Base-by-base conservation (phyloP, 2,888 invertebrate species). In the Drosophila colorata region DNA sequence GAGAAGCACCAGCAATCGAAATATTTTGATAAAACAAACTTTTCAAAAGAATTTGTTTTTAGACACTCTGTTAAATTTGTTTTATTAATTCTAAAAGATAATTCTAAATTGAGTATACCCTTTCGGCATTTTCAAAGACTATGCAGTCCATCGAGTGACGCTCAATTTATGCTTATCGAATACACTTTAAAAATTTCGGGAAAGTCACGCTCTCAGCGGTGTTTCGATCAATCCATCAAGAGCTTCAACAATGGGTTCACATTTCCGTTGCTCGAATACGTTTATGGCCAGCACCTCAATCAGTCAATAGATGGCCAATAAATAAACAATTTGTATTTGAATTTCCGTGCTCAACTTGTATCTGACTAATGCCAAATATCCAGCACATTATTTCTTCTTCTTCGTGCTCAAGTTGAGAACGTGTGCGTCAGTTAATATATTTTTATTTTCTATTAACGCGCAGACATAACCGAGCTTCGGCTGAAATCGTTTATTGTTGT, bases 371-470 rank as follows among this genome's bases (percentile, higher is more conserved):
- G 52, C 48, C 74, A 53, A 74, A 66, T 66, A 47, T 47, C 23
- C 40, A 58, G 25, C 43, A 37, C 37, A 61, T 38, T 61, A 57
- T 47, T 14, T 56, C n/a, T 48, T 41, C 46, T 51, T 56, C 23
- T 46, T 57, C 23, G 28, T 55, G 25, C 31, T 41, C 28, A 18
- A 35, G 14, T 55, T 16, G 33, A 44, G 74, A 41, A 67, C 37
- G 31, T 58, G 58, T 57, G 65, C 65, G 60, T 70, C 64, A 68
- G 49, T 47, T 56, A 69, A 61, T 69, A 61, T 82, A 80, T 88
- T 88, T 67, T 60, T 68, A 74, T 76, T 83, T 84, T 71, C 63
- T 60, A 83, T 88, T 83, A 88, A 69, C 84, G 60, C 60, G 41
- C 13, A 20, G 3, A 57, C 44, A 52, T 61, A 46, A 41, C 60